A percentile compares a stretch with the other conserved stretches of the same genome.
phyloP scores from a whole-genome alignment of 2,113 vertebrate species.

The Noturus placidus region DNA sequence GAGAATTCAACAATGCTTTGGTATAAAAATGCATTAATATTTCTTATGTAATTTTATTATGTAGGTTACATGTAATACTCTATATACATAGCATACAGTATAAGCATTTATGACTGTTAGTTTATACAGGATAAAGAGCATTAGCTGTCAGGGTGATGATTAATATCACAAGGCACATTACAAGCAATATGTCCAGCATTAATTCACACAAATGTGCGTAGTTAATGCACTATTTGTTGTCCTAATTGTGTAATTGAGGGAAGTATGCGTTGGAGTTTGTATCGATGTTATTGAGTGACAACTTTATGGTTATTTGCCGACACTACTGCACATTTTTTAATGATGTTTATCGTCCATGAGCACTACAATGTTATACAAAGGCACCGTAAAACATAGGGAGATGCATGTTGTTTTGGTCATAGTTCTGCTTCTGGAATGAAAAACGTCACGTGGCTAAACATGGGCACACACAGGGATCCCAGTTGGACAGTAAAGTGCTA shows the following conservation, averaged over 20 bases:
- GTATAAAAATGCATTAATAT: neutral
- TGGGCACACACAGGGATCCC: conserved; percentile 35
- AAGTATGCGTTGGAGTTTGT: neutral
- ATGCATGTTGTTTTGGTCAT: conserved; percentile 22
- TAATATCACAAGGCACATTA: neutral
- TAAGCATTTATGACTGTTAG: neutral
- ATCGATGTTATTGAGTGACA: conserved; percentile 6
- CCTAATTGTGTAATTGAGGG: neutral
- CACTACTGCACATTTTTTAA: neutral
- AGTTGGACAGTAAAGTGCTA: conserved; percentile 46
- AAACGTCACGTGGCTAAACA: conserved; percentile 22
- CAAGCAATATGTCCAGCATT: neutral
- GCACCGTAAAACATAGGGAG: neutral
- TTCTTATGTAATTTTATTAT: neutral
- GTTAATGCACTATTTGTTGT: neutral
- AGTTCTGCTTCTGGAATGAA: conserved; percentile 17
- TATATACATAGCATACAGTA: neutral
- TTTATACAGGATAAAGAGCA: neutral
- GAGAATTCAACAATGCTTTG: neutral
- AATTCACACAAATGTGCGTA: neutral
- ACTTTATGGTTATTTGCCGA: neutral
- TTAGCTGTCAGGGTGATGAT: neutral
- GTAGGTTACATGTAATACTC: neutral
- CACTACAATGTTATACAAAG: neutral
- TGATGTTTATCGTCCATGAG: neutral